These are phyloP conservation scores for Patella depressa DNA, from an alignment of 2,888 invertebrate species.

Conservation along the genomic window DNA sequence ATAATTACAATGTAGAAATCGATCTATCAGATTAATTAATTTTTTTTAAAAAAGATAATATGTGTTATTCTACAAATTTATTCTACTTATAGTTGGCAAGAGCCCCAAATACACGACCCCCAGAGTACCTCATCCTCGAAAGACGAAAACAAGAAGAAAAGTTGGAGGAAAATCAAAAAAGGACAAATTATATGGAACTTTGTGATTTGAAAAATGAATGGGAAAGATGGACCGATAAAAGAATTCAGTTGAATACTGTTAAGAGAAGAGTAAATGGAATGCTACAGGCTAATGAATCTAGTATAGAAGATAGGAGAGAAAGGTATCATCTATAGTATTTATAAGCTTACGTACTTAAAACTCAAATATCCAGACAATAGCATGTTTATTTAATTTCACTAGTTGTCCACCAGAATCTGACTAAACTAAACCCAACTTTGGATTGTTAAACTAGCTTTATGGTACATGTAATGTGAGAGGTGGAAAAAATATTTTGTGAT, in stretches of 20 bases:
- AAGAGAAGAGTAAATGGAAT: slow-evolving; percentile 57
- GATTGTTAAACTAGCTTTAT: too few relatives aligned
- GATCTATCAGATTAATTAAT: too few relatives aligned
- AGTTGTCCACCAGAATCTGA: too few relatives aligned
- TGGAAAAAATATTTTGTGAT: too few relatives aligned
- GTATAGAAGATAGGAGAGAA: slow-evolving; percentile 66
- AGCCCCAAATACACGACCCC: slow-evolving; percentile 61
- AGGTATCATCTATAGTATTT: slow-evolving; percentile 49
- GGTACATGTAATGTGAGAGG: too few relatives aligned
- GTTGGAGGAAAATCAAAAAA: slow-evolving; percentile 50
- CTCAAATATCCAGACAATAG: neutral
- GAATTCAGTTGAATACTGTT: slow-evolving; percentile 61
- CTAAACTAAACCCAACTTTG: too few relatives aligned
- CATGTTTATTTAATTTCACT: too few relatives aligned
- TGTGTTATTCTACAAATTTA: too few relatives aligned
- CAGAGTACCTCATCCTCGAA: slow-evolving; percentile 65
- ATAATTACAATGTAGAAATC: too few relatives aligned
- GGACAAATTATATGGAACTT: slow-evolving; percentile 59
- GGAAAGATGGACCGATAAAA: slow-evolving; percentile 65
- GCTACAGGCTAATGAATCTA: slow-evolving; percentile 59
- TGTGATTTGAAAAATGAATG: slow-evolving; percentile 68
- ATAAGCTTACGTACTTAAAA: neutral
- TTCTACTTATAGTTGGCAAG: slow-evolving; percentile 54
- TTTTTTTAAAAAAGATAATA: too few relatives aligned
- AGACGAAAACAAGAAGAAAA: slow-evolving; percentile 62